Conservation (phyloP, 2,113 vertebrate genomes). For the Charina bottae region DNA sequence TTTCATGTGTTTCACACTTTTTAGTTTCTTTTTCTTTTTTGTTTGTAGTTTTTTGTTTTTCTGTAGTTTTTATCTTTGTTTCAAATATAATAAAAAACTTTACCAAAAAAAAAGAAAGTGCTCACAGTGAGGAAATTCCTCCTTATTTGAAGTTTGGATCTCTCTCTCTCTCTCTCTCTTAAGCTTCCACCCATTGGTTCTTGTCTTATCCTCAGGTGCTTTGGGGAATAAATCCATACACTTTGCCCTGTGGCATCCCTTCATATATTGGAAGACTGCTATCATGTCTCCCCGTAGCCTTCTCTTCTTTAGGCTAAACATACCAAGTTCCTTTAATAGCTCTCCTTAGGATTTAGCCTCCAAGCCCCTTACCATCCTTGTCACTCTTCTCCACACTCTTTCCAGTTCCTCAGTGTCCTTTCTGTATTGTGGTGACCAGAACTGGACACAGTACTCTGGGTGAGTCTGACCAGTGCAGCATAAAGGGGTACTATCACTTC, state of each 20-base stretch:
- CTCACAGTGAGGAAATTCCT: neutral
- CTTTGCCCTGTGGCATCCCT: neutral
- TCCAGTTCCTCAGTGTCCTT: neutral
- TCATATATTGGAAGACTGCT: neutral
- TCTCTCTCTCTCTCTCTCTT: neutral
- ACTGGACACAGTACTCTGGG: neutral
- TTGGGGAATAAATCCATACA: neutral
- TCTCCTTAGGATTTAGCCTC: neutral
- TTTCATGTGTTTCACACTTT: no score
- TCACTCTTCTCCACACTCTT: neutral
- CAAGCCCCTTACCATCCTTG: neutral
- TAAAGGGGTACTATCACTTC: neutral
- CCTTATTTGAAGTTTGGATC: neutral
- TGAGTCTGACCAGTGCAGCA: neutral
- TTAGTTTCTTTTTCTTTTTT: no score
- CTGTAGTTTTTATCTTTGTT: no score
- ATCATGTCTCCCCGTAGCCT: neutral
- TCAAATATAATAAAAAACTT: no score
- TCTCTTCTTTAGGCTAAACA: neutral
- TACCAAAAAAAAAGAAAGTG: no score
- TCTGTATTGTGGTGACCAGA: neutral
- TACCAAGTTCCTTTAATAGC: neutral
- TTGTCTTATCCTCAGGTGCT: neutral
- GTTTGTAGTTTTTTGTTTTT: no score
- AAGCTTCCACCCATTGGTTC: neutral